phyloP scores from a whole-genome alignment of 2,888 invertebrate species.

The Brachypalpus laphriformis region DNA sequence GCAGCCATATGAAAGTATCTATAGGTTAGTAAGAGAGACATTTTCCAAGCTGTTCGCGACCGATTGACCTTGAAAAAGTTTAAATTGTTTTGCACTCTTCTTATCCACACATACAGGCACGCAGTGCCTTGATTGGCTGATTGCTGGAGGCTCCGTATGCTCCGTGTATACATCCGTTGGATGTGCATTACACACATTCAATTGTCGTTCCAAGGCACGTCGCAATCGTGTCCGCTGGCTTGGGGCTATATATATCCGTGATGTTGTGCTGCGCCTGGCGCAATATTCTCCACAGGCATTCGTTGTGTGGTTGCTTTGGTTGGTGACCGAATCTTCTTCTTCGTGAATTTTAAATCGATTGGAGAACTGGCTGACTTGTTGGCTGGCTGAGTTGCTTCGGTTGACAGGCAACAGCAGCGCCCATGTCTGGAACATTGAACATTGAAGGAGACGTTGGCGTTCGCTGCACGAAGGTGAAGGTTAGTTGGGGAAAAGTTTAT shows the following conservation, averaged over 20 bases:
- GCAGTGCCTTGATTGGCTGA: constrained; percentile 33
- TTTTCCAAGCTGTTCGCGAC: constrained; percentile 63
- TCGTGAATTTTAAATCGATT: constrained; percentile 56
- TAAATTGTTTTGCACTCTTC: constrained; percentile 68
- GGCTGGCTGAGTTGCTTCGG: background rate
- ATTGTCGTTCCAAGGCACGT: constrained; percentile 71
- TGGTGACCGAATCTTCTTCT: constrained; percentile 62
- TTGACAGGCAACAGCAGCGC: constrained; percentile 51
- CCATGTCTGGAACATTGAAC: constrained; percentile 50
- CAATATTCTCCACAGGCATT: constrained; percentile 46
- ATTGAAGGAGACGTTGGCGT: constrained; percentile 31
- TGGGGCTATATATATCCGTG: constrained; percentile 57
- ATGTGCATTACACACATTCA: constrained; percentile 28
- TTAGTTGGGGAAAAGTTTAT: constrained; percentile 44
- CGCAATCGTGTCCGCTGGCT: constrained; percentile 61
- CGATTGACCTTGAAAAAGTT: constrained; percentile 74
- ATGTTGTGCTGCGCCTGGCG: constrained; percentile 51
- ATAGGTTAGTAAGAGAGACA: constrained; percentile 71
- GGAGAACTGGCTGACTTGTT: constrained; percentile 13
- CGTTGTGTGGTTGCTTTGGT: constrained; percentile 5
- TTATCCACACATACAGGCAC: constrained; percentile 6
- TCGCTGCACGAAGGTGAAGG: constrained; percentile 61
- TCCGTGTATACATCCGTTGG: constrained; percentile 24
- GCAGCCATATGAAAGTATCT: constrained; percentile 50
- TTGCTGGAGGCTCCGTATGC: constrained; percentile 37